Evolutionary conservation across 2,888 invertebrate genomes (phyloP), one percentile per base, ranked within the genome.

Genomic region (Lasioglossum lativentre): DNA sequence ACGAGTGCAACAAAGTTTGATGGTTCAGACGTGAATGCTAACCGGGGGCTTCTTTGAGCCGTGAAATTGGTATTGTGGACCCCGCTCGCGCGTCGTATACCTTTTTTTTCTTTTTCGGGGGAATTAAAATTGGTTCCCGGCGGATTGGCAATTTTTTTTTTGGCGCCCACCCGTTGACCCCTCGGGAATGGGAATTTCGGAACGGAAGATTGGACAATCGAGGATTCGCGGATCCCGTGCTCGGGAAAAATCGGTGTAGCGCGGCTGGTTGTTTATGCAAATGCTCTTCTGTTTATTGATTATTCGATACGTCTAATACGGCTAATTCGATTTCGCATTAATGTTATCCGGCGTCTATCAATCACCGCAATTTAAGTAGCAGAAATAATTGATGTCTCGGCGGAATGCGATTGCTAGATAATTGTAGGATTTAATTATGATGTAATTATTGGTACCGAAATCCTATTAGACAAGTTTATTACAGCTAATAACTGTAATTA

Each of bases 1-100:
- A 79, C 70, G 74, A 73, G 78, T 56, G 63, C n/a, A 78, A 82
- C 82, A 16, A 68, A 56, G 23, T 82, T 78, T 66, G 78, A 77
- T 72, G 71, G 38, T 71, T 81, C 59, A 71, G 70, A 70, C 75
- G 80, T 16, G 80, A 75, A 75, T 76, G 75, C 75, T 73, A 80
- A 78, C 52, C 68, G 77, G 38, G 59, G 68, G 30, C 79, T 82
- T 80, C 82, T 82, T 78, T 38, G 40, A 40, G 68, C 40, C 68
- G 68, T 70, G 68, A 70, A 70, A 70, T 70, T 70, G 38, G 38
- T 70, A 23, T 56, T 70, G 68, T 40, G 40, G 12, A 12, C n/a
- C 4, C 10, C 34, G 34, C 34, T 34, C 34, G 34, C 34, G 6
- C 30, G 66, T 1, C 8, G 23, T 4, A 0, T 70, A n/a, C n/a